Conservation (phyloP, 2,113 vertebrate species). For the Asarcornis scutulata region DNA sequence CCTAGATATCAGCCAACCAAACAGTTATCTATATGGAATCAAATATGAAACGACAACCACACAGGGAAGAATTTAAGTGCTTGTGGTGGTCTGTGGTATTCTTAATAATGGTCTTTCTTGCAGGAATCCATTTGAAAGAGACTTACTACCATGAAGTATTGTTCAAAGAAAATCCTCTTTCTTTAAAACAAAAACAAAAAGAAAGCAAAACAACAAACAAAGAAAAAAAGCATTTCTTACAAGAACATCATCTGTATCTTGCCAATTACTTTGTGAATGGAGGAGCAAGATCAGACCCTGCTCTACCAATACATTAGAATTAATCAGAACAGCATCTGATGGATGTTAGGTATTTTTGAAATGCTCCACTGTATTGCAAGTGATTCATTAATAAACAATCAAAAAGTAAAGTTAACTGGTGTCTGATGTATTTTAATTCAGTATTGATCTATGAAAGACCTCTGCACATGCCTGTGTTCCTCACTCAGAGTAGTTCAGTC, state of each 20-base stretch:
- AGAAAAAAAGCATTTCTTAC: not conserved
- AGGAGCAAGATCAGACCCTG: not conserved
- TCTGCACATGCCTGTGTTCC: not conserved
- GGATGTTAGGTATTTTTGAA: rapidly evolving
- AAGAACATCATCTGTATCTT: not conserved
- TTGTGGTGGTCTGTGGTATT: not conserved
- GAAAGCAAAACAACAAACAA: not conserved
- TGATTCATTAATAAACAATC: not conserved
- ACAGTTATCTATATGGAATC: not conserved
- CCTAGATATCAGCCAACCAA: not conserved
- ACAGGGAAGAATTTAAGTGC: not conserved
- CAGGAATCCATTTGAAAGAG: not conserved
- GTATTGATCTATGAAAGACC: not conserved
- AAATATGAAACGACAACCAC: rapidly evolving
- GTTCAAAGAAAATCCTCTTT: not conserved
- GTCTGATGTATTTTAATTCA: not conserved
- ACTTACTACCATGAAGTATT: not conserved
- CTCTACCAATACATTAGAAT: not conserved
- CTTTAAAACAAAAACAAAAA: not conserved
- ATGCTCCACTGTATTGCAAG: not conserved
- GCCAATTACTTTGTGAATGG: not conserved
- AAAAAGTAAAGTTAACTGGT: not conserved
- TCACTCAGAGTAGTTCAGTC: not conserved
- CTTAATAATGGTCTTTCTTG: not conserved
- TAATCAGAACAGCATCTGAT: not conserved